Conservation (phyloP, 2,797 vertebrate species). For the Pangasius djambal region DNA sequence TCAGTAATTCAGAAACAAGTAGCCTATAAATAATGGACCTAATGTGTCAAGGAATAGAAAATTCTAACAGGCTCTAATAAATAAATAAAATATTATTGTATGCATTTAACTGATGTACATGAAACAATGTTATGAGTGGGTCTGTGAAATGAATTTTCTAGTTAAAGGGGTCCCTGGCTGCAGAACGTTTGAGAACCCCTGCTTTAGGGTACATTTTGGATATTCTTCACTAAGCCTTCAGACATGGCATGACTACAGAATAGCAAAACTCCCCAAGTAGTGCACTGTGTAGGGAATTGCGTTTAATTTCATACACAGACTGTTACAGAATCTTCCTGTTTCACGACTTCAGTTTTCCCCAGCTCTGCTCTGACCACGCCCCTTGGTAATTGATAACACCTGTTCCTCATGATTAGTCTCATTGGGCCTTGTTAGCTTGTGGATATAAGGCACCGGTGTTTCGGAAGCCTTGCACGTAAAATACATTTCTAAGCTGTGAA, state of each 20-base stretch:
- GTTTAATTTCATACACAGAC: not conserved
- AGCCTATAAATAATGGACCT: not conserved
- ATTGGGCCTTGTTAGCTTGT: not conserved
- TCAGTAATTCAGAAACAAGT: not conserved
- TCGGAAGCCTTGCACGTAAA: not conserved
- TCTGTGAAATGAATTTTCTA: not conserved
- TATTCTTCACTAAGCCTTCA: not conserved
- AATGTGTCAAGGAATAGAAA: not conserved
- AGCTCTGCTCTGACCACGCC: not conserved
- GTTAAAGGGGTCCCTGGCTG: not conserved
- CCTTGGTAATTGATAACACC: not conserved
- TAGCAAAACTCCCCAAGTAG: not conserved
- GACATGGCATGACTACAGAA: not conserved
- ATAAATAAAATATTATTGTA: not conserved
- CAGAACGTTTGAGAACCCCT: not conserved
- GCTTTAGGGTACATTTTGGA: not conserved
- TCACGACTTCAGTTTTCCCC: not conserved
- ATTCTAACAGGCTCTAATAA: not conserved
- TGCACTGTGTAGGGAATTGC: not conserved
- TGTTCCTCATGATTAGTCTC: constrained; percentile 1
- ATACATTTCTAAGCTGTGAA: not conserved
- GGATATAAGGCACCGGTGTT: not conserved
- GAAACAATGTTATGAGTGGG: not conserved
- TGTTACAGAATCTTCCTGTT: not conserved
- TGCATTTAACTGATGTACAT: not conserved